These are phyloP conservation scores for Caracal caracal DNA, from an alignment of 2,113 vertebrate species.

Conservation along the genomic window DNA sequence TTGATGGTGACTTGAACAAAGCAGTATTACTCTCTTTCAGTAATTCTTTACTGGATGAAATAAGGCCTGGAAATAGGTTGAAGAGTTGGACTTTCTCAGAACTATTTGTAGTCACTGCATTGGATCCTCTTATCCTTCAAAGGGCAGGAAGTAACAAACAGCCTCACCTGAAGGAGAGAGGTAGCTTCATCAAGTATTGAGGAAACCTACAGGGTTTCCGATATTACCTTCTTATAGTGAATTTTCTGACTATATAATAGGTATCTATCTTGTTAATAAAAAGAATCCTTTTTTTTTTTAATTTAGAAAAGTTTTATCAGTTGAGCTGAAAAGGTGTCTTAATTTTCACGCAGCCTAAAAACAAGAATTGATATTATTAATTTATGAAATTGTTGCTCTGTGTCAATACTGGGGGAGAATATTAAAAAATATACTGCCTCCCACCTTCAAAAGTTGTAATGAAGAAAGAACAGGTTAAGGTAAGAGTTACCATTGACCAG, in stretches of 20 bases:
- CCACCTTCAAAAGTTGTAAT: background rate
- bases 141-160: background rate
- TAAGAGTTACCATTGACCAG: constrained; percentile 1
- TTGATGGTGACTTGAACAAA: background rate
- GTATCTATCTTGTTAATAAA: background rate
- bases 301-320: background rate
- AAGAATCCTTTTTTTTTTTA: background rate
- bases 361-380: background rate
- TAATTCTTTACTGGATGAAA: constrained; percentile 28
- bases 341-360: constrained; percentile 42
- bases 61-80: background rate
- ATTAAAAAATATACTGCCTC: constrained; percentile 35
- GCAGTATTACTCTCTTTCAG: background rate
- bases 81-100: background rate
- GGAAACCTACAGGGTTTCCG: background rate
- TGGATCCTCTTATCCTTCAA: background rate
- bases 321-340: background rate
- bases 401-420: background rate
- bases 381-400: background rate
- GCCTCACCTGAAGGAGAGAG: background rate
- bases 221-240: background rate
- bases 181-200: background rate
- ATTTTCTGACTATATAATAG: constrained; percentile 45
- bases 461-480: background rate
- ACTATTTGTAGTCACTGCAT: background rate